These are phyloP conservation scores for Perca flavescens DNA, from an alignment of 2,113 vertebrate genomes.

Conservation along the genomic window DNA sequence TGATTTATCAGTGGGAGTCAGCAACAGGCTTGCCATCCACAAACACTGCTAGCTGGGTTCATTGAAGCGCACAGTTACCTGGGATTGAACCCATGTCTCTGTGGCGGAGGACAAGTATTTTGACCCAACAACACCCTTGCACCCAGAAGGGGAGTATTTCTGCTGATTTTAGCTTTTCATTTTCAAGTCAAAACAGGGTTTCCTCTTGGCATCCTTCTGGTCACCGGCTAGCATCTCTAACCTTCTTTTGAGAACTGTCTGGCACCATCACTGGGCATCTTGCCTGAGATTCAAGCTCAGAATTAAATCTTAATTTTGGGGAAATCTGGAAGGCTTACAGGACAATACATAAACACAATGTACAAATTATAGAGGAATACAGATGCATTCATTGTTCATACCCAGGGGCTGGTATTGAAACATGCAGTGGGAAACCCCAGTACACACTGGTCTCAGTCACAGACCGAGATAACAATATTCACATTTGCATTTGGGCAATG, in stretches of 20 bases:
- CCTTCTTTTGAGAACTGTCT: slow-evolving; percentile 10
- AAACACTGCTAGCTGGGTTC: too few relatives aligned
- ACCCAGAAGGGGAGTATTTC: not conserved
- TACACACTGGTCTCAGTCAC: not conserved
- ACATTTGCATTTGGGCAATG: slow-evolving; percentile 14
- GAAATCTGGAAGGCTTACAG: slow-evolving; percentile 18
- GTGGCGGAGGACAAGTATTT: not conserved
- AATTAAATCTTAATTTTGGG: slow-evolving; percentile 43
- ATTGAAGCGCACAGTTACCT: too few relatives aligned
- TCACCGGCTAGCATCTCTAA: not conserved
- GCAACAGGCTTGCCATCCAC: too few relatives aligned
- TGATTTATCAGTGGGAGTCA: too few relatives aligned
- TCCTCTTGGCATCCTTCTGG: not conserved
- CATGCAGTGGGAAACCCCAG: slow-evolving; percentile 41
- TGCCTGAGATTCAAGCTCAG: slow-evolving; percentile 21
- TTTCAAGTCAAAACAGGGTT: slow-evolving; percentile 3
- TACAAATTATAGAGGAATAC: slow-evolving; percentile 18
- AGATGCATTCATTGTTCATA: slow-evolving; percentile 32
- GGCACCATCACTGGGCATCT: slow-evolving; percentile 23
- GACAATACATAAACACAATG: slow-evolving; percentile 50
- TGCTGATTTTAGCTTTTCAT: not conserved
- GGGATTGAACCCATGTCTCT: too few relatives aligned
- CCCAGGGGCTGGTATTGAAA: not conserved
- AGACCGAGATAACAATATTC: slow-evolving; percentile 9
- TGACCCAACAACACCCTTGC: not conserved